These are phyloP conservation scores for Chrysopilus asiliformis DNA, from an alignment of 2,888 invertebrate species.

Conservation along the genomic window DNA sequence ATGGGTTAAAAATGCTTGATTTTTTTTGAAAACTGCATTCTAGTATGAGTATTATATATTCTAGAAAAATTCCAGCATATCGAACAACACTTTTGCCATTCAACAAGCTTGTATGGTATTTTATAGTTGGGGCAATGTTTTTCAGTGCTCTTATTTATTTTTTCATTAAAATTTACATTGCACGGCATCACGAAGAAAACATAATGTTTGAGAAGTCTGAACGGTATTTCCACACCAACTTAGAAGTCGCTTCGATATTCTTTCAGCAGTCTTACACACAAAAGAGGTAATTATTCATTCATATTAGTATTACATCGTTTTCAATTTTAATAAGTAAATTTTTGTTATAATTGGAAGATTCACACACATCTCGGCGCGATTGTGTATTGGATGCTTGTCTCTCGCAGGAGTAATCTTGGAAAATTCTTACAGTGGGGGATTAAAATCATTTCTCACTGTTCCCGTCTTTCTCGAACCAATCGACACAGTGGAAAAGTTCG, in stretches of 20 bases:
- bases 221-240: not conserved
- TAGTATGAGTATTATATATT: too few species aligned
- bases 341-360: slow-evolving; percentile 17
- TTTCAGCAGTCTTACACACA: slow-evolving; percentile 28
- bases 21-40: too few species aligned
- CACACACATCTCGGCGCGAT: slow-evolving; percentile 21
- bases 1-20: too few species aligned
- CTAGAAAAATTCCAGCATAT: slow-evolving; percentile 26
- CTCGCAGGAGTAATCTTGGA: slow-evolving; percentile 30
- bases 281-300: slow-evolving; percentile 20
- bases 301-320: too few species aligned
- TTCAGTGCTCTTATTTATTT: slow-evolving; percentile 21
- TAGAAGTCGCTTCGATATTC: slow-evolving; percentile 27
- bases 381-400: slow-evolving; percentile 25
- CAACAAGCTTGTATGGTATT: slow-evolving; percentile 21
- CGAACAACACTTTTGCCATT: slow-evolving; percentile 28
- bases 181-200: not conserved
- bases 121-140: slow-evolving; percentile 14
- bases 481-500: slow-evolving; percentile 28
- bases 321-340: not conserved
- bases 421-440: slow-evolving; percentile 31
- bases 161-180: slow-evolving; percentile 16
- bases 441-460: slow-evolving; percentile 29
- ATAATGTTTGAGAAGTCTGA: not conserved
- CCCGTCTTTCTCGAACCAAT: slow-evolving; percentile 26